Evolutionary conservation across 23 tunicate genomes (phyloP).

Genomic region (Trididemnum miniatum): DNA sequence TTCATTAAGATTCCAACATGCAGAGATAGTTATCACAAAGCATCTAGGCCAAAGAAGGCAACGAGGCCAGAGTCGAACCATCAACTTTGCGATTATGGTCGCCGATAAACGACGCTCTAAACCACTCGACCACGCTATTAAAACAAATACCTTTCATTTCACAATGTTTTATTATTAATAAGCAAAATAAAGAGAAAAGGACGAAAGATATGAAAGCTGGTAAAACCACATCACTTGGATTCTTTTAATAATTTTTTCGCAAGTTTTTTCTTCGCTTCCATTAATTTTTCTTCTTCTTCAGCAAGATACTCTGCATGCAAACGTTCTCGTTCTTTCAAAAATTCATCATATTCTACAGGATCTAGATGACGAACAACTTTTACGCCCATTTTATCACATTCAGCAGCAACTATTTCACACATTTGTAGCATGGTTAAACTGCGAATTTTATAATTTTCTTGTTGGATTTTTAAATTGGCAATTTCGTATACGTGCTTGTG

Average conservation of each 20-base stretch:
- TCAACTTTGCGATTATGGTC: no score
- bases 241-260: slow-evolving; percentile 34
- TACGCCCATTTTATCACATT: slow-evolving; percentile 46
- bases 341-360: slow-evolving; percentile 68
- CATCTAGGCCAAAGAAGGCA: no score
- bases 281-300: slow-evolving; percentile 42
- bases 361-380: slow-evolving; percentile 55
- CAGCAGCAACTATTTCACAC: slow-evolving; percentile 49
- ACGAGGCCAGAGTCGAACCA: no score
- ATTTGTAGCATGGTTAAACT: slow-evolving; percentile 49
- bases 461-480: slow-evolving; percentile 76
- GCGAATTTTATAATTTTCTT: slow-evolving; percentile 70
- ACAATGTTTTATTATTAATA: no score
- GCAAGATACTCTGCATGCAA: slow-evolving; percentile 33
- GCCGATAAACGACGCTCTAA: no score
- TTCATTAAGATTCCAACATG: no score
- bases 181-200: no score
- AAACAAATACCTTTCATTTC: no score
- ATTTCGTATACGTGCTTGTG: slow-evolving; percentile 90
- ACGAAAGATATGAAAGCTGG: no score
- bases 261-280: slow-evolving; percentile 66
- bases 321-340: slow-evolving; percentile 38
- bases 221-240: slow-evolving; percentile 13
- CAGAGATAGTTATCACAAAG: no score
- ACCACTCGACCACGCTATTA: no score